A percentile compares a stretch with the other conserved stretches of the same genome.
Evolutionary conservation across 2,888 invertebrate species (phyloP).

Genomic region (Hydrotaea cyrtoneurina): DNA sequence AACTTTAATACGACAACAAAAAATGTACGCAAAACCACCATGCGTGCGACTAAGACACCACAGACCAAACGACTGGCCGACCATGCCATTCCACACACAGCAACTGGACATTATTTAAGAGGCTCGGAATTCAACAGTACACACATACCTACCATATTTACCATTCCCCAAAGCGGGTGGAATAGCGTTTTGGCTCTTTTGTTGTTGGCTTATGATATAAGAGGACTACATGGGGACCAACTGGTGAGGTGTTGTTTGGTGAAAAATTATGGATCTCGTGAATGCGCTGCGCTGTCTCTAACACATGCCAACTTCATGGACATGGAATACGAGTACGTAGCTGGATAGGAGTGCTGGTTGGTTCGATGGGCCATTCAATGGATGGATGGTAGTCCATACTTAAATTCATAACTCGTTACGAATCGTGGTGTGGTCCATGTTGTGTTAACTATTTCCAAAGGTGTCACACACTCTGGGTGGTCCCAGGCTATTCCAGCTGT

Average conservation of each 20-base stretch:
- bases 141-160: neutral
- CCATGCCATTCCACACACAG: slow-evolving; percentile 67
- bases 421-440: slow-evolving; percentile 67
- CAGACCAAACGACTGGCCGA: slow-evolving; percentile 70
- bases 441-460: slow-evolving; percentile 69
- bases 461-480: slow-evolving; percentile 75
- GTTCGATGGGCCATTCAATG: slow-evolving; percentile 1
- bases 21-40: slow-evolving; percentile 49
- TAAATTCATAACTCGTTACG: slow-evolving; percentile 75
- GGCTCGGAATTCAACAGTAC: slow-evolving; percentile 44
- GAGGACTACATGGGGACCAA: slow-evolving; percentile 66
- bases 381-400: slow-evolving; percentile 13
- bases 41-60: neutral
- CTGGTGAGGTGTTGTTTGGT: slow-evolving; percentile 77
- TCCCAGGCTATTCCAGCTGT: slow-evolving; percentile 60
- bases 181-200: slow-evolving; percentile 45
- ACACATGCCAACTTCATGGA: slow-evolving; percentile 57
- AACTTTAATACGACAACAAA: slow-evolving; percentile 76
- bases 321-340: slow-evolving; percentile 14
- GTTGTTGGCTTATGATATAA: slow-evolving; percentile 40
- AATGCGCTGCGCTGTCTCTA: slow-evolving; percentile 44
- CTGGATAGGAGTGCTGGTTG: slow-evolving; percentile 46
- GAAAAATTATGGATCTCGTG: slow-evolving; percentile 75
- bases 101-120: slow-evolving; percentile 68
- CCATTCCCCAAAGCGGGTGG: slow-evolving; percentile 56